phyloP scores from a whole-genome alignment of 2,888 invertebrate genomes.

The Drosophila mayaguana region DNA sequence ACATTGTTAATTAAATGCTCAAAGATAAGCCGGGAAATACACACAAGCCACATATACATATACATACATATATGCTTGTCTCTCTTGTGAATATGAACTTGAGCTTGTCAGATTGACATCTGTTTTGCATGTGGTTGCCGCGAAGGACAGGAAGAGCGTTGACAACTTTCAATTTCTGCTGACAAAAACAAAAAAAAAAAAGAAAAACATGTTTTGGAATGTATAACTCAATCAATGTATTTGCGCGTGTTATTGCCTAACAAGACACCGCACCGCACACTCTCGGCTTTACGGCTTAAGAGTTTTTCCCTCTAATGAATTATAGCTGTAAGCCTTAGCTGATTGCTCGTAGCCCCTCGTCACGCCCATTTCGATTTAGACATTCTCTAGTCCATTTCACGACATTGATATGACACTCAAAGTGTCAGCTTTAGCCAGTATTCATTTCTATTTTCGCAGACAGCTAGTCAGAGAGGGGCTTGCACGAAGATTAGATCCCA shows the following conservation, averaged over 20 bases:
- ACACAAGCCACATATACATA: background rate
- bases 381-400: constrained; percentile 40
- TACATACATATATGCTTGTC: background rate
- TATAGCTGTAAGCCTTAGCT: constrained; percentile 15
- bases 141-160: constrained; percentile 61
- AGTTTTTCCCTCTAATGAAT: constrained; percentile 43
- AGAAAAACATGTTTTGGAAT: constrained; percentile 21
- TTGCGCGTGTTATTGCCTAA: constrained; percentile 15
- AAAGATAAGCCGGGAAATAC: constrained; percentile 41
- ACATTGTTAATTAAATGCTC: constrained; percentile 64
- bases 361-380: constrained; percentile 45
- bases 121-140: constrained; percentile 9
- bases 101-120: constrained; percentile 29
- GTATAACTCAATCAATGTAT: constrained; percentile 39
- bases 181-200: background rate
- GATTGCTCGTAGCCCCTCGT: constrained; percentile 4
- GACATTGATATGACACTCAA: constrained; percentile 49
- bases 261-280: constrained; percentile 42
- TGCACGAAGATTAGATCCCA: background rate
- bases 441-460: constrained; percentile 3
- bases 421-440: constrained; percentile 24
- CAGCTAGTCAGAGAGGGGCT: background rate
- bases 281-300: constrained; percentile 21
- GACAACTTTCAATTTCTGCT: constrained; percentile 49
- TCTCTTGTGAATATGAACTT: constrained; percentile 39